These are phyloP conservation scores for Macrostomum lignano DNA, from an alignment of 1,140 invertebrate species.

Conservation along the genomic window DNA sequence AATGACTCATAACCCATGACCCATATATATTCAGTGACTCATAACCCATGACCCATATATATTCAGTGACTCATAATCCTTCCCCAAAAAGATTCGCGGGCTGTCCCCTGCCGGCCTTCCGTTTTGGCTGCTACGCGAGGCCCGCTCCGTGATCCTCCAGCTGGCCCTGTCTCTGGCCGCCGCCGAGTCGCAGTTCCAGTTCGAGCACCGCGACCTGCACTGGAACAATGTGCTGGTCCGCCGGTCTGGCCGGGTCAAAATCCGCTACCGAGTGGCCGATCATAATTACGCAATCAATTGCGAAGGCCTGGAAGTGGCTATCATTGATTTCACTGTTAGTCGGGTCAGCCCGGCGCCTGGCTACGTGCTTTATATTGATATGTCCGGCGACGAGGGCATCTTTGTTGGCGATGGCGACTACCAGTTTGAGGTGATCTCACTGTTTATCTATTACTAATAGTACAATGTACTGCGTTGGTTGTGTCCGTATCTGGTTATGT, in stretches of 20 bases:
- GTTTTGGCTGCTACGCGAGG: no score
- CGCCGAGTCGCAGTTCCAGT: conserved; percentile 46
- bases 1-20: no score
- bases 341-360: conserved; percentile 33
- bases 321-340: conserved; percentile 76
- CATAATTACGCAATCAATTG: conserved; percentile 26
- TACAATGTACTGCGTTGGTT: no score
- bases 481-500: no score
- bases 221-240: conserved; percentile 58
- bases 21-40: no score
- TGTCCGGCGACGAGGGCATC: conserved; percentile 44
- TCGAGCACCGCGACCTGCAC: conserved; percentile 75
- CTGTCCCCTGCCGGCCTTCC: no score
- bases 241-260: conserved; percentile 30
- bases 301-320: conserved; percentile 35
- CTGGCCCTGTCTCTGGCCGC: conserved; percentile 37
- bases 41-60: no score
- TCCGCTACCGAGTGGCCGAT: conserved; percentile 30
- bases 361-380: conserved; percentile 43
- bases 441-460: no score
- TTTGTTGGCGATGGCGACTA: conserved; percentile 50
- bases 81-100: no score
- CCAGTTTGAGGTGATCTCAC: conserved; percentile 80
- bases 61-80: no score
- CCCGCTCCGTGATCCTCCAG: conserved; percentile 16